Base-by-base conservation (phyloP, 37 sponge, comb jelly and placozoan genomes). In the Crambe crambe region DNA sequence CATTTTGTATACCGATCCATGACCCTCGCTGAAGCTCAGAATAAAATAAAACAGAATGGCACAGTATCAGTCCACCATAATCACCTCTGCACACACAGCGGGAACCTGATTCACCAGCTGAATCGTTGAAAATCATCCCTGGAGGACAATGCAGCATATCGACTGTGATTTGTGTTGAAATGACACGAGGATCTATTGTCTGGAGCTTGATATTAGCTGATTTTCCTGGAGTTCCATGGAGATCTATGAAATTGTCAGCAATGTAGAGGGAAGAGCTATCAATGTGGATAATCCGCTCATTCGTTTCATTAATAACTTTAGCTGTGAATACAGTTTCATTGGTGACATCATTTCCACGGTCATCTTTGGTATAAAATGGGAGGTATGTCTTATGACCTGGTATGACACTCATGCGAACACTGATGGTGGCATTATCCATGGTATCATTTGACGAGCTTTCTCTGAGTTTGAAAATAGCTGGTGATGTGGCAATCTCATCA, bases 111-210 rank as follows among this genome's bases (percentile, higher is more conserved):
- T 20, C 37, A 34, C 0, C 22, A 39, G 5, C 38, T 58, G 2
- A 25, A 29, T 25, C 20, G 0, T 5, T 42, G 2, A 22, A 0
- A 25, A 79, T 42, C 73, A 86, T 64, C 20, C 91, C 91, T 12
- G 86, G 86, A 30, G 91, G 91, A 65, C 91, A 90, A 18, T 37
- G 75, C 12, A 23, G 30, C 6, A 90, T 23, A 40, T 60, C 38
- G 18, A 90, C 72, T 0, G 5, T 23, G 2, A 90, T 34, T 73
- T 85, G 67, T 60, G 78, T 40, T 65, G 73, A 80, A 27, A 80
- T 34, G 8, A 86, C 81, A 56, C 81, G 37, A 47, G 86, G 80
- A 32, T 85, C 80, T 31, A 60, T 44, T 37, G 86, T 80, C 43
- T 84, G 43, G 6, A 86, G 37, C 12, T 64, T 35, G n/a, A 80